phyloP scores from a whole-genome alignment of 2,888 invertebrate species.

The Hemicrepidius hirtus region DNA sequence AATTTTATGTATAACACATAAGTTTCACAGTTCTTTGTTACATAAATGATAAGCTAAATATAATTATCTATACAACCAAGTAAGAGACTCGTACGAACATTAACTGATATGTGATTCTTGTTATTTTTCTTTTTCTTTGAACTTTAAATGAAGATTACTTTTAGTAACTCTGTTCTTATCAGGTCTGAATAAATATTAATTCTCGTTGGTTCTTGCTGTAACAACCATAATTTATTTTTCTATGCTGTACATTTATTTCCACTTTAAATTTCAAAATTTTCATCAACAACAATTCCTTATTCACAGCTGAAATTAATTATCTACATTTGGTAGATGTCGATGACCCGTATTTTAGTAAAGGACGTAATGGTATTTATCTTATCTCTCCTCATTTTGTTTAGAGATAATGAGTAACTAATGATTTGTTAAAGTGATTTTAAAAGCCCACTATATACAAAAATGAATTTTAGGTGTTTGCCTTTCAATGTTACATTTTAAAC shows the following conservation, averaged over 20 bases:
- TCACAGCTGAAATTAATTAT: constrained; percentile 18
- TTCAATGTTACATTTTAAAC: too few relatives aligned
- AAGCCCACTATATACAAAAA: neutral
- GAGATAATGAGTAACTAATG: constrained; percentile 27
- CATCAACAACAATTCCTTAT: neutral
- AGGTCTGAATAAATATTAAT: neutral
- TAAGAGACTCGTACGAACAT: neutral
- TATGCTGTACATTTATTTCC: neutral
- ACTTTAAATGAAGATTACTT: neutral
- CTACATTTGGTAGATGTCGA: constrained; percentile 10
- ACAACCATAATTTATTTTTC: neutral
- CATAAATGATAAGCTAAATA: constrained; percentile 23
- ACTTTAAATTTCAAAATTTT: neutral
- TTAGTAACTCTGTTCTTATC: neutral
- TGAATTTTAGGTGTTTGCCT: too few relatives aligned
- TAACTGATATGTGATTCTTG: constrained; percentile 4
- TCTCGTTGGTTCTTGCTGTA: neutral
- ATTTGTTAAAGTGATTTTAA: constrained; percentile 30
- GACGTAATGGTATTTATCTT: constrained; percentile 27
- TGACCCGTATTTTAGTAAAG: constrained; percentile 28
- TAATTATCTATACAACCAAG: constrained; percentile 15
- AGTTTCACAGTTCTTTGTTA: constrained; percentile 30
- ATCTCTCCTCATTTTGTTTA: constrained; percentile 20
- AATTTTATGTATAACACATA: too few relatives aligned
- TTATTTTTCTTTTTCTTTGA: constrained; percentile 20